Conservation (phyloP, 2,888 invertebrate species). For the Papilio demoleus region DNA sequence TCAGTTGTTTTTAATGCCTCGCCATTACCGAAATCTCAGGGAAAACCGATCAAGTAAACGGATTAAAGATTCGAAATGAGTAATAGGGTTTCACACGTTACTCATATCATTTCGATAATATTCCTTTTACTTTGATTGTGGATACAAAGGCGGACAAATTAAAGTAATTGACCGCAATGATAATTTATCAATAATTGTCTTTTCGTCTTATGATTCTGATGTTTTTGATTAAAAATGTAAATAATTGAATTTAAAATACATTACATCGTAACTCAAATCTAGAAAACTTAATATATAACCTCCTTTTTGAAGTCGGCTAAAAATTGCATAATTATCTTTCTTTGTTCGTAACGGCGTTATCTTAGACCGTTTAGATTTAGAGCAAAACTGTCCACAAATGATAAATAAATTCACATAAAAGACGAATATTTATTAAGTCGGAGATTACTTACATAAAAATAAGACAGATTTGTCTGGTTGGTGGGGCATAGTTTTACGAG, state of each 20-base stretch:
- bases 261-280: no score
- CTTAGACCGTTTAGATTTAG: no score
- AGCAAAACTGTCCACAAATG: not conserved
- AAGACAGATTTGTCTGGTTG: slow-evolving; percentile 10
- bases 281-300: no score
- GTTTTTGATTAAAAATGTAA: not conserved
- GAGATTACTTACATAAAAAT: slow-evolving; percentile 31
- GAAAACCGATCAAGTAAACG: slow-evolving; percentile 1
- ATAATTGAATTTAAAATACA: not conserved
- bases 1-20: slow-evolving; percentile 19
- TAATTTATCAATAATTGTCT: not conserved
- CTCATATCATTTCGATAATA: not conserved
- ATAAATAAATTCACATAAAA: slow-evolving; percentile 12
- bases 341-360: no score
- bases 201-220: not conserved
- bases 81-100: slow-evolving; percentile 14
- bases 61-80: not conserved
- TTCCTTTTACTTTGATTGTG: not conserved
- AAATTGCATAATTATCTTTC: no score
- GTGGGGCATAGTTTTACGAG: slow-evolving; percentile 57
- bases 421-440: slow-evolving; percentile 12
- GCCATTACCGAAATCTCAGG: slow-evolving; percentile 13
- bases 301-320: no score
- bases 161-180: not conserved
- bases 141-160: not conserved